Evolutionary conservation across 2,888 invertebrate species (phyloP), one percentile per base, ranked within the genome.

Genomic region (Tetranychus piercei): DNA sequence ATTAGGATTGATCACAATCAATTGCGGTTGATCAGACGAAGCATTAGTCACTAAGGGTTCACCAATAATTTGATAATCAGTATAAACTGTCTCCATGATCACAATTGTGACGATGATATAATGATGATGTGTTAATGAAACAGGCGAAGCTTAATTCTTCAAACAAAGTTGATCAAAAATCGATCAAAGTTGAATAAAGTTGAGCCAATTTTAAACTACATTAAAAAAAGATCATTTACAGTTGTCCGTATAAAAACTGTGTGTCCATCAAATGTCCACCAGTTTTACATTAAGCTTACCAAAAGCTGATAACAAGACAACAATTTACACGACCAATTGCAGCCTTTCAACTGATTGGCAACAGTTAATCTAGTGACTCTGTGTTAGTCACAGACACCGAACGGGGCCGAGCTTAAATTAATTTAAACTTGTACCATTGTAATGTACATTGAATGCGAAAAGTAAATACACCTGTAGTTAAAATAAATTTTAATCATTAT

Each of bases 401-500:
- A 9, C 9, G 55, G 55, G 55, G 55, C 15, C 55, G 15, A 55
- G 15, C 15, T 55, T 15, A 55, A 6, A 45, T 45, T 45, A 7
- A 45, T 7, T 45, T 45, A 7, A 6, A 55, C 3, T 55, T 9
- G 9, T 55, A 55, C 55, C 55, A 15, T 9, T 55, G 55, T 55
- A 55, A 2, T 55, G 23, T 23, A 23, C 23, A 34, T 34, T 34
- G 34, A 34, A 34, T 34, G 34, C 34, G 34, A 34, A 55, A 55
- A 55, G 55, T 55, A 55, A 55, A 55, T 55, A 55, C 55, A 55
- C 55, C 55, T 55, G 55, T 55, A 55, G 55, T 55, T 55, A 55
- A 55, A 55, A 15, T 6, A 55, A 55, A 55, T 69, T 69, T 23
- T 69, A 69, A 23, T 23, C 20, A 69, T 20, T 66, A 18, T 66